A percentile compares a stretch with the other conserved stretches of the same genome.
These are phyloP conservation scores for Ptychodera flava DNA, from an alignment of 35 echinoderm and acorn worm species.

Conservation along the genomic window DNA sequence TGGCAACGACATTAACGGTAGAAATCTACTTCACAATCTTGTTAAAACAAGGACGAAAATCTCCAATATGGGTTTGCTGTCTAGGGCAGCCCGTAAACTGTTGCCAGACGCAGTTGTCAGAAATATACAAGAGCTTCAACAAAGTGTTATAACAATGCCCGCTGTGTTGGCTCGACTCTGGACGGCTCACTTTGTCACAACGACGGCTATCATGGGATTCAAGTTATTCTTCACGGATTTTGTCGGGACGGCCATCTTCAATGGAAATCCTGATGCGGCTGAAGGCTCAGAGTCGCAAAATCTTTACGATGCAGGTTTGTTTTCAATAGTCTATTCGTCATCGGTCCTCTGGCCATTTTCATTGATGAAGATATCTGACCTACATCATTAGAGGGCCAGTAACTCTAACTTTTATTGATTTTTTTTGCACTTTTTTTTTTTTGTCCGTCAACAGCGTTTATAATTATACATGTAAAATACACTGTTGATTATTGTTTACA, in stretches of 20 bases:
- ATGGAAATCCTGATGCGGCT: conserved; percentile 67
- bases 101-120: neutral
- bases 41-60: neutral
- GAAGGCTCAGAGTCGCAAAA: conserved; percentile 24
- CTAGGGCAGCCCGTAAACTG: neutral
- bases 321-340: too few relatives aligned
- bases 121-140: neutral
- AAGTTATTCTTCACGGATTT: conserved; percentile 91
- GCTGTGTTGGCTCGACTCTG: conserved; percentile 51
- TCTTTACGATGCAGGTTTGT: conserved; percentile 82
- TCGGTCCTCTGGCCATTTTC: too few relatives aligned
- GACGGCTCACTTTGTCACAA: conserved; percentile 58
- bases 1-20: neutral
- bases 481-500: too few relatives aligned
- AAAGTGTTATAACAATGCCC: conserved; percentile 49
- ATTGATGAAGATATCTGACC: too few relatives aligned
- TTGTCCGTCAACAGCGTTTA: too few relatives aligned
- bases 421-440: too few relatives aligned
- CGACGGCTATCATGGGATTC: conserved; percentile 82
- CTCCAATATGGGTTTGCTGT: neutral
- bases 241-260: conserved; percentile 67
- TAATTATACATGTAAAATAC: too few relatives aligned
- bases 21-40: neutral
- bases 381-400: too few relatives aligned
- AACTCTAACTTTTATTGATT: too few relatives aligned